These are phyloP conservation scores for Pandemis cinnamomeana DNA, from an alignment of 2,888 invertebrate species.

Conservation along the genomic window DNA sequence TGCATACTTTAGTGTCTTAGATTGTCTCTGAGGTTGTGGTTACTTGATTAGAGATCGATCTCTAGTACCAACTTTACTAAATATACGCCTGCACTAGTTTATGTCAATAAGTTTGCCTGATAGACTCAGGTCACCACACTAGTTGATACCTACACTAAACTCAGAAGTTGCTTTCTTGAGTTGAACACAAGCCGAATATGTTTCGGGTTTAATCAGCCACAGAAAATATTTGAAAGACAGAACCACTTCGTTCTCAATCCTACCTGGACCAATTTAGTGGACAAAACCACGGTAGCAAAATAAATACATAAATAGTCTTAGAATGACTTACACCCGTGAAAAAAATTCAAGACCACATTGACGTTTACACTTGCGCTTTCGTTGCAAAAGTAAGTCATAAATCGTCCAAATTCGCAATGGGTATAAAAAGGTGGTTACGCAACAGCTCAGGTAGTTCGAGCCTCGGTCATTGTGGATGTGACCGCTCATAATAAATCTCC, in stretches of 20 bases:
- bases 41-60: too few species aligned
- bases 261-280: neutral
- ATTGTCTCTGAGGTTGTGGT: too few species aligned
- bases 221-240: too few species aligned
- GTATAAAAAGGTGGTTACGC: constrained; percentile 59
- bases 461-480: constrained; percentile 60
- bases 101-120: too few species aligned
- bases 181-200: too few species aligned
- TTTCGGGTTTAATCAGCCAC: too few species aligned
- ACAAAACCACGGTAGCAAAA: neutral
- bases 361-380: constrained; percentile 66
- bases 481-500: constrained; percentile 78
- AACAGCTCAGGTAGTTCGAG: constrained; percentile 55
- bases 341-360: constrained; percentile 16
- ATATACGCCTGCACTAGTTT: too few species aligned
- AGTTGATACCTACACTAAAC: too few species aligned
- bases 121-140: too few species aligned
- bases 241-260: neutral
- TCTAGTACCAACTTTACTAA: too few species aligned
- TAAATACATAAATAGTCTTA: neutral
- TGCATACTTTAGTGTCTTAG: neutral
- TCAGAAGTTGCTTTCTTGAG: too few species aligned
- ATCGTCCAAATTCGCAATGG: constrained; percentile 60
- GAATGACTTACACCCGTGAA: neutral
- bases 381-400: constrained; percentile 64